A percentile compares a stretch with the other conserved stretches of the same genome.
These are phyloP conservation scores for Argyrosomus regius DNA, from an alignment of 2,797 vertebrate genomes.

Conservation along the genomic window DNA sequence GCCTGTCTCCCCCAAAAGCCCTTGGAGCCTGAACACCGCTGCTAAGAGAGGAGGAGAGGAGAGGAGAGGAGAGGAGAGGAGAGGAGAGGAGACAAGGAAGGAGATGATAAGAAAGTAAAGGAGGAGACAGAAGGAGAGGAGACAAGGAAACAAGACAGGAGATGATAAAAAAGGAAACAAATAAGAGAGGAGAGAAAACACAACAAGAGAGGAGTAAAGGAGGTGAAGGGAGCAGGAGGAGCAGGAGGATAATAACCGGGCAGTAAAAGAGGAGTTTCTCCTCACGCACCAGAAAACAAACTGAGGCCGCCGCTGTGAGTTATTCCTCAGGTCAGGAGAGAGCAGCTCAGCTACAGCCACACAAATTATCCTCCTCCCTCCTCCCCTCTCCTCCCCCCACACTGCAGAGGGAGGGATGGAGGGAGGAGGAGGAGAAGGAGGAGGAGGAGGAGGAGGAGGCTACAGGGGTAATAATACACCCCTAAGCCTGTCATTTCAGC, in stretches of 20 bases:
- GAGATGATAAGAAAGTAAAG: neutral
- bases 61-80: accelerated
- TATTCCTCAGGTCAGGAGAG: conserved; percentile 72
- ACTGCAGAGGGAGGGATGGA: conserved; percentile 36
- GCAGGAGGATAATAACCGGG: neutral
- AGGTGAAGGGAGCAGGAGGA: neutral
- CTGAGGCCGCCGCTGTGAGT: conserved; percentile 61
- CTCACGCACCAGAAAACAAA: conserved; percentile 61
- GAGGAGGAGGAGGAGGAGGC: conserved; percentile 32
- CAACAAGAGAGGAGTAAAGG: neutral
- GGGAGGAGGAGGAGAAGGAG: conserved; percentile 11
- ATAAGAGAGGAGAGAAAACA: neutral
- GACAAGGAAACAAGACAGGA: neutral
- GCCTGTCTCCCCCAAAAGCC: conserved; percentile 71
- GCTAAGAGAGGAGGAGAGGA: conserved; percentile 24
- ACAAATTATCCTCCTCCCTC: conserved; percentile 63
- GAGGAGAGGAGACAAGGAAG: accelerated
- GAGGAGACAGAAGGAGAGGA: too few relatives aligned
- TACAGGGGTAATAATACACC: conserved; percentile 70
- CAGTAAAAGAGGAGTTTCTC: conserved; percentile 43
- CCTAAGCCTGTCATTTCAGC: conserved; percentile 72
- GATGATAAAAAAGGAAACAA: neutral
- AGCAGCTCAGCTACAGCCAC: conserved; percentile 68
- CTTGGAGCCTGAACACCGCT: conserved; percentile 63
- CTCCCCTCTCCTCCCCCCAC: conserved; percentile 8